These are phyloP conservation scores for Balaeniceps rex DNA, from an alignment of 2,113 vertebrate genomes.

Conservation along the genomic window DNA sequence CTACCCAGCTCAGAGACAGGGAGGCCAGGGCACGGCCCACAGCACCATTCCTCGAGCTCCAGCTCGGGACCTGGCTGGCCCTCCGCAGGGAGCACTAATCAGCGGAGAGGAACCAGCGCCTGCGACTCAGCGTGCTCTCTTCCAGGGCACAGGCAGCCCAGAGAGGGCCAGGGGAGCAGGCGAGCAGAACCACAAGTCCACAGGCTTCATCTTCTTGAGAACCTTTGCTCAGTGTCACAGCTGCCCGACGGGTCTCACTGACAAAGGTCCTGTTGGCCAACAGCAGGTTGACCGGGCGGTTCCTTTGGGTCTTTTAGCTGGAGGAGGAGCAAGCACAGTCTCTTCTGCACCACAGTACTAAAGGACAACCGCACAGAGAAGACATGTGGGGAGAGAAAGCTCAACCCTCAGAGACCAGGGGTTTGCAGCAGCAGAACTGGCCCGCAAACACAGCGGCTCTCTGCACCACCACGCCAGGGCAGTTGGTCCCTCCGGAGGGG, in stretches of 20 bases:
- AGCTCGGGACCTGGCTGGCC: background rate
- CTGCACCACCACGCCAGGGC: background rate
- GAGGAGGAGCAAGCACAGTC: slow-evolving; percentile 42
- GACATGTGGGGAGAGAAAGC: background rate
- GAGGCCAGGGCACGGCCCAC: background rate
- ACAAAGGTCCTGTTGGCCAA: slow-evolving; percentile 31
- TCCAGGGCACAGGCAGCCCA: background rate
- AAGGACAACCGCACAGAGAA: slow-evolving; percentile 11
- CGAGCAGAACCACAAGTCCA: slow-evolving; percentile 12
- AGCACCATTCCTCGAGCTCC: background rate
- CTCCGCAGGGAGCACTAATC: background rate
- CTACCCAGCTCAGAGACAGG: background rate
- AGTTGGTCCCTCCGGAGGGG: background rate
- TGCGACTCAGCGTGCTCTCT: background rate
- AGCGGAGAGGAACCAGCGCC: background rate
- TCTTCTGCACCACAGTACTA: slow-evolving; percentile 48
- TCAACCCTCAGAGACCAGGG: background rate
- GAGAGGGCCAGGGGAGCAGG: background rate
- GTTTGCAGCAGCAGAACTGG: background rate
- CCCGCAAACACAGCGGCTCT: background rate
- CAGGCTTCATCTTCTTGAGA: background rate
- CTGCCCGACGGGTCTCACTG: slow-evolving; percentile 34
- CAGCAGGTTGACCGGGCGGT: background rate
- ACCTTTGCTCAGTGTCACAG: slow-evolving; percentile 24
- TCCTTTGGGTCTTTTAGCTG: slow-evolving; percentile 46